phyloP scores from a whole-genome alignment of 2,888 invertebrate species.

The Melanophora roralis region DNA sequence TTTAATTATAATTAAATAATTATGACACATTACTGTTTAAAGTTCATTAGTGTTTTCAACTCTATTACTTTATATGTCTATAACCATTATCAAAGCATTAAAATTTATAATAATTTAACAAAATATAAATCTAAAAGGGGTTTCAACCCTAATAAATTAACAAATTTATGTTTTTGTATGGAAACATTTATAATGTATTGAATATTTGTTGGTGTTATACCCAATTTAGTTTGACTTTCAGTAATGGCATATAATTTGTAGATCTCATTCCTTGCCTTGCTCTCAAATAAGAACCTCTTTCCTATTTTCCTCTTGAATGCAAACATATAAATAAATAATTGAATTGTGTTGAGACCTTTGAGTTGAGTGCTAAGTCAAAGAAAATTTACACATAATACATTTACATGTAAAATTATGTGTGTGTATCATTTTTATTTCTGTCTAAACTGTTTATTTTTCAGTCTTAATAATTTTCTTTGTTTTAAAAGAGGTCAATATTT shows the following conservation, averaged over 20 bases:
- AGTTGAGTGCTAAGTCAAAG: conserved; percentile 50
- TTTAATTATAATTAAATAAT: background rate
- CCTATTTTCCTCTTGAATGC: background rate
- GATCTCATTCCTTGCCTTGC: too few relatives aligned
- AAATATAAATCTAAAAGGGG: background rate
- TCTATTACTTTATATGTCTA: background rate
- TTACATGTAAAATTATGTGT: too few relatives aligned
- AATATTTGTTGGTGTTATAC: conserved; percentile 1
- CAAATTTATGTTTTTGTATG: too few relatives aligned
- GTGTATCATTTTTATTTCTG: too few relatives aligned
- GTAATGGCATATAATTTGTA: background rate
- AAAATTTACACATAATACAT: too few relatives aligned
- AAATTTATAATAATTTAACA: conserved; percentile 5
- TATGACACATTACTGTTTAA: conserved; percentile 31
- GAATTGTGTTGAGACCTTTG: conserved; percentile 51
- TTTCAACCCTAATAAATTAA: too few relatives aligned
- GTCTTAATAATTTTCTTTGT: too few relatives aligned
- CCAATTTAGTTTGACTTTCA: conserved; percentile 27
- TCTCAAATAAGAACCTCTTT: background rate
- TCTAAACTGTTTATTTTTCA: too few relatives aligned
- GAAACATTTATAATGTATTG: background rate
- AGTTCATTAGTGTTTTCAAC: conserved; percentile 12
- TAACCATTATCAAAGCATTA: conserved; percentile 1
- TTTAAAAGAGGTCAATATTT: too few relatives aligned
- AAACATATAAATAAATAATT: conserved; percentile 46